Evolutionary conservation across 2,888 invertebrate species (phyloP), one percentile per base, ranked within the genome.

Genomic region (Glaucopsyche alexis): DNA sequence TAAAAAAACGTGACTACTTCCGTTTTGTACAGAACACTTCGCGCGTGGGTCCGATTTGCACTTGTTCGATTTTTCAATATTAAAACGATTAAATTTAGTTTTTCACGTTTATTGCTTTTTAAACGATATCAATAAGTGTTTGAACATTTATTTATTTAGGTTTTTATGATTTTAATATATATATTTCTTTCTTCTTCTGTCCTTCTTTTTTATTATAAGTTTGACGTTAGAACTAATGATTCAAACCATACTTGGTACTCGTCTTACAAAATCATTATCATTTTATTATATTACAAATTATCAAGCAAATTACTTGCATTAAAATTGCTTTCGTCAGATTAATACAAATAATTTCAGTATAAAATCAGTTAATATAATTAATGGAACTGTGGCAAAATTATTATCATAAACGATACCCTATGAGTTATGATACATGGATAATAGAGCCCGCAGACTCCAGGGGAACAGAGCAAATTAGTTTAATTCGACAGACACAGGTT

Each of bases 381-480:
- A 40, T 49, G 50, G 50, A 66, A 66, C 66, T 72, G 52, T 66
- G 72, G 16, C 66, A 72, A 72, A 66, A 66, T 72, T 66, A 66
- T 67, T 66, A 67, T 52, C 14, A 47, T 16, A 42, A 40, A 19
- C 52, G 52, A 67, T 65, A 72, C 72, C 72, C 52, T 16, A 55
- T 55, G n/a, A n/a, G n/a, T n/a, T n/a, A n/a, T n/a, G 55, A 55
- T 11, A 19, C 16, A 50, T 1, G 6, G 29, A 29, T 29, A 29
- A 29, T 29, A 29, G 19, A 16, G 55, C 11, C 29, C 13, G 14
- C 29, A 14, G 14, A 11, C 29, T 14, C 29, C 7, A 38, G 60
- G 60, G 29, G 29, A 60, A 38, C 13, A 69, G 7, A 29, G 47
- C 14, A 69, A 69, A 49, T 69, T 49, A 38, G 19, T 49, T 49